These are phyloP conservation scores for Podarcis siculus DNA, from an alignment of 2,797 vertebrate genomes.

Conservation along the genomic window DNA sequence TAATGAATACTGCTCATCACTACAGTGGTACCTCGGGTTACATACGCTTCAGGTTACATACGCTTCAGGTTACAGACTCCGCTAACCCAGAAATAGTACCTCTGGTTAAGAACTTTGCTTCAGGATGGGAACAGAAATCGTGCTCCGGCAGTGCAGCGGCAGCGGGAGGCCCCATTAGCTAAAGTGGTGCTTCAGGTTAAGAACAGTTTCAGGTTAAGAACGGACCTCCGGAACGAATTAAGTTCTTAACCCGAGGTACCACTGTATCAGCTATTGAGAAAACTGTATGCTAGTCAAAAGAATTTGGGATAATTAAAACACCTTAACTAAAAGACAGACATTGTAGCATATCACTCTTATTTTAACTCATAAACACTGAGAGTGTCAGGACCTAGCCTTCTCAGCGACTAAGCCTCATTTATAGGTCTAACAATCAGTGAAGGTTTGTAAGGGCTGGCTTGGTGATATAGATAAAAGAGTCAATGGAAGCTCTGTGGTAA, in stretches of 20 bases:
- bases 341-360: conserved; percentile 60
- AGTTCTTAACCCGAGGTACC: no score
- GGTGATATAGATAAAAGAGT: conserved; percentile 57
- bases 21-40: neutral
- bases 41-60: no score
- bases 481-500: conserved; percentile 55
- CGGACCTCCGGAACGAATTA: no score
- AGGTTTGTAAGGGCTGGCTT: conserved; percentile 60
- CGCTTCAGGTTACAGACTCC: no score
- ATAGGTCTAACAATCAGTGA: conserved; percentile 47
- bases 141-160: no score
- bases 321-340: conserved; percentile 53
- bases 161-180: no score
- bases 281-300: neutral
- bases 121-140: no score
- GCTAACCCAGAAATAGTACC: no score
- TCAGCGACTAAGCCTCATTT: conserved; percentile 56
- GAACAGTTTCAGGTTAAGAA: no score
- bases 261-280: conserved; percentile 30
- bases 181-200: no score
- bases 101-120: no score
- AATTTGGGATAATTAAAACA: conserved; percentile 54
- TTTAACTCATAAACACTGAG: conserved; percentile 56
- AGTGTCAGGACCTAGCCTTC: conserved; percentile 53
- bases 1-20: conserved; percentile 25